phyloP scores from a whole-genome alignment of 2,113 vertebrate genomes.

The Ctenomys sociabilis region DNA sequence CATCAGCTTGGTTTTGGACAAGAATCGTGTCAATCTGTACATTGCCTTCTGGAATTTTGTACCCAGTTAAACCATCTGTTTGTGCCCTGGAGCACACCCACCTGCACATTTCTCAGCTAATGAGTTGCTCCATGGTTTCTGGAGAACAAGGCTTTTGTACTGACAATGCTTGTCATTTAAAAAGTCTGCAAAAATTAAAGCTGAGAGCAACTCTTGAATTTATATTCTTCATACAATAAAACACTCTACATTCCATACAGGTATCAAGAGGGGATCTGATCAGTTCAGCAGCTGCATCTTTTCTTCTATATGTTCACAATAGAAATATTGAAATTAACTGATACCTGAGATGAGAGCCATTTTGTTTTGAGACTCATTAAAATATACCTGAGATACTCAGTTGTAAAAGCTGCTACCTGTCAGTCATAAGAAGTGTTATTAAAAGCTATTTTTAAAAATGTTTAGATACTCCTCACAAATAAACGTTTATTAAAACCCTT shows the following conservation, averaged over 20 bases:
- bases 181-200: conserved; percentile 12
- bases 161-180: background rate
- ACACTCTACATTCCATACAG: background rate
- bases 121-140: conserved; percentile 19
- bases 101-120: conserved; percentile 51
- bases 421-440: background rate
- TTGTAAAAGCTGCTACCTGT: background rate
- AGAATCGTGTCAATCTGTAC: conserved; percentile 30
- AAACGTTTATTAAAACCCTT: background rate
- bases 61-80: conserved; percentile 64
- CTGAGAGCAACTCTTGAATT: background rate
- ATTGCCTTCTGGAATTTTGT: conserved; percentile 48
- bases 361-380: background rate
- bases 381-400: background rate
- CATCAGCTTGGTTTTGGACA: background rate
- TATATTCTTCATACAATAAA: background rate
- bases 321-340: background rate
- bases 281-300: background rate
- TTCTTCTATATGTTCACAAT: background rate
- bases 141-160: background rate
- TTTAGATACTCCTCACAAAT: background rate
- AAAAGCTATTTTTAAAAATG: conserved; percentile 7
- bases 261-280: background rate
- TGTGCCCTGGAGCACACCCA: conserved; percentile 37
- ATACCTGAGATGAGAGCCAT: background rate